Conservation (phyloP, 2,888 invertebrate species). For the Villa cingulata region DNA sequence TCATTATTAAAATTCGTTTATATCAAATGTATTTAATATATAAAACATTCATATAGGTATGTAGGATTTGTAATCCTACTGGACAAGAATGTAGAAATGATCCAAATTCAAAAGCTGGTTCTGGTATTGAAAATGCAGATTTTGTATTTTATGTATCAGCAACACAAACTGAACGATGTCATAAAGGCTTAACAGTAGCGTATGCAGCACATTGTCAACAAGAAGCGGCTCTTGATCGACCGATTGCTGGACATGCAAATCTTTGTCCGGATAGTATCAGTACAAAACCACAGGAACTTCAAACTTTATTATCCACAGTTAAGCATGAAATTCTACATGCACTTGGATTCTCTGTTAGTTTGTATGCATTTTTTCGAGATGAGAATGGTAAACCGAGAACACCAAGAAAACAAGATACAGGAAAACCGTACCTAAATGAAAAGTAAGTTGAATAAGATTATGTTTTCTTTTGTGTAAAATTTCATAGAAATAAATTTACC, state of each 20-base stretch:
- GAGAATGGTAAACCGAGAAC: constrained; percentile 78
- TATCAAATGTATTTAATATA: too few species aligned
- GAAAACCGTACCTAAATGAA: constrained; percentile 79
- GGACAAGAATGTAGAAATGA: constrained; percentile 65
- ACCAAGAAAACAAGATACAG: constrained; percentile 62
- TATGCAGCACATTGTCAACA: constrained; percentile 99
- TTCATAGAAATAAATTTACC: too few species aligned
- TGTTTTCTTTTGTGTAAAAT: not conserved
- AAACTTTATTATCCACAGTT: constrained; percentile 84
- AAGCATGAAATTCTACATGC: constrained; percentile 99
- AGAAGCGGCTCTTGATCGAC: constrained; percentile 85
- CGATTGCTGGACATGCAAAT: constrained; percentile 97
- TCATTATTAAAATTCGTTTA: not conserved
- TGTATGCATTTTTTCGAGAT: constrained; percentile 88
- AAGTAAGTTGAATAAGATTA: constrained; percentile 43
- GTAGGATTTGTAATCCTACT: constrained; percentile 74
- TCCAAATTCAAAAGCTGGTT: constrained; percentile 41
- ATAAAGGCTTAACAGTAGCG: constrained; percentile 81
- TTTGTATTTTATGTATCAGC: constrained; percentile 96
- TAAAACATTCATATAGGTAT: constrained; percentile 47
- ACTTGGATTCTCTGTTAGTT: constrained; percentile 88
- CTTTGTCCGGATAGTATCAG: constrained; percentile 91
- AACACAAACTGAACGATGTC: constrained; percentile 83
- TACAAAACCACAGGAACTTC: constrained; percentile 79
- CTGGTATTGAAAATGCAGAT: constrained; percentile 70